phyloP scores from a whole-genome alignment of 1,140 invertebrate species.

The Vanessa tameamea region DNA sequence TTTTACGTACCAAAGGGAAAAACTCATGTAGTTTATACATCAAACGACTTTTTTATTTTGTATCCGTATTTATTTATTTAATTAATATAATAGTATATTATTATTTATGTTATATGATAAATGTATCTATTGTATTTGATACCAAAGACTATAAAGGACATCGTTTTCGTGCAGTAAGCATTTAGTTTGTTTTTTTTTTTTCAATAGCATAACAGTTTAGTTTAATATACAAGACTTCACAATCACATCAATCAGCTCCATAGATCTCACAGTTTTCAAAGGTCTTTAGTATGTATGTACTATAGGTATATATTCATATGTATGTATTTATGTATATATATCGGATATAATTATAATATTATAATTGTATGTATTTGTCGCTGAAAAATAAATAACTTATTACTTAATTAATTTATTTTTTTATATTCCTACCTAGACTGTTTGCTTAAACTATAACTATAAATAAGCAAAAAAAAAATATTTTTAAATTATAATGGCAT shows the following conservation, averaged over 20 bases:
- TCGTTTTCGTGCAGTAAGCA: not conserved
- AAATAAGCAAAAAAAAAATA: too few relatives aligned
- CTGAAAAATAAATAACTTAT: not conserved
- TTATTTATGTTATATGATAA: slow-evolving; percentile 1
- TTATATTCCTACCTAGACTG: too few relatives aligned
- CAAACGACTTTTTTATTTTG: not conserved
- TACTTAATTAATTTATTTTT: not conserved
- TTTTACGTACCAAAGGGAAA: not conserved
- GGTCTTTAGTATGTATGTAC: slow-evolving; percentile 7
- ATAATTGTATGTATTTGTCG: not conserved
- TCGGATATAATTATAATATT: not conserved
- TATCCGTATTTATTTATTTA: not conserved
- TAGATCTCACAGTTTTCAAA: slow-evolving; percentile 10
- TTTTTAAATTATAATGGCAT: too few relatives aligned
- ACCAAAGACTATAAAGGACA: not conserved
- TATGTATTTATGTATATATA: slow-evolving; percentile 13
- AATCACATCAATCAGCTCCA: slow-evolving; percentile 2
- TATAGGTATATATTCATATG: slow-evolving; percentile 11
- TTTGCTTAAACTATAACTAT: too few relatives aligned
- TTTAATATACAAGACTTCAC: not conserved
- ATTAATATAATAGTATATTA: slow-evolving; percentile 1
- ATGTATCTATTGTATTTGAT: slow-evolving; percentile 6
- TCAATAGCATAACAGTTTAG: not conserved
- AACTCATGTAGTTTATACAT: not conserved
- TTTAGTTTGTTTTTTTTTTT: not conserved